Conservation (phyloP, 2,888 invertebrate genomes). For the Linnaemya tessellans region DNA sequence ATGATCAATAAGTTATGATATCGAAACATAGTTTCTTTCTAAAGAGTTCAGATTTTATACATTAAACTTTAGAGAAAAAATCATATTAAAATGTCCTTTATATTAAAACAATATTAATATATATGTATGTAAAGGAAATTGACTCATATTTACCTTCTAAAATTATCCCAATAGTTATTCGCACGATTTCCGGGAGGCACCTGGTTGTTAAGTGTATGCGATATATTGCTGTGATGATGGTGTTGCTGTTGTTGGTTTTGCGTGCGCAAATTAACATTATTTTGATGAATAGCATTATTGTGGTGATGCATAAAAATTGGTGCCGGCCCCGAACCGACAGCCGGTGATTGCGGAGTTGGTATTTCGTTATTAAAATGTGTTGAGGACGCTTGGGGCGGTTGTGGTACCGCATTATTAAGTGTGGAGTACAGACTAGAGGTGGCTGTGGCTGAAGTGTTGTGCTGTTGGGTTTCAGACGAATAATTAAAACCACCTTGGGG, state of each 20-base stretch:
- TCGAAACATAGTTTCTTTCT: neutral
- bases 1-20: neutral
- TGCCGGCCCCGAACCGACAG: constrained; percentile 78
- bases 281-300: constrained; percentile 82
- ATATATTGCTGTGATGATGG: constrained; percentile 74
- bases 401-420: constrained; percentile 78
- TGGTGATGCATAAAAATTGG: constrained; percentile 83
- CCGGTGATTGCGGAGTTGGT: constrained; percentile 78
- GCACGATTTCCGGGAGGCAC: constrained; percentile 95
- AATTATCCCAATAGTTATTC: constrained; percentile 97
- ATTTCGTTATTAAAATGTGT: constrained; percentile 79
- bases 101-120: neutral
- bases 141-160: constrained; percentile 89
- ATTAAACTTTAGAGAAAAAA: neutral
- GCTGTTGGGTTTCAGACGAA: constrained; percentile 75
- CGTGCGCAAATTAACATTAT: constrained; percentile 82
- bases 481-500: constrained; percentile 76
- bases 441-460: constrained; percentile 66
- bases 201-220: constrained; percentile 90
- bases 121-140: neutral
- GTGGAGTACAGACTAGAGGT: constrained; percentile 75
- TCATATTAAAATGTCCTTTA: neutral
- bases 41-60: neutral
- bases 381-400: constrained; percentile 75
- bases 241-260: constrained; percentile 78